Evolutionary conservation across 2,888 invertebrate species (phyloP).

Genomic region (Morpho helenor): DNA sequence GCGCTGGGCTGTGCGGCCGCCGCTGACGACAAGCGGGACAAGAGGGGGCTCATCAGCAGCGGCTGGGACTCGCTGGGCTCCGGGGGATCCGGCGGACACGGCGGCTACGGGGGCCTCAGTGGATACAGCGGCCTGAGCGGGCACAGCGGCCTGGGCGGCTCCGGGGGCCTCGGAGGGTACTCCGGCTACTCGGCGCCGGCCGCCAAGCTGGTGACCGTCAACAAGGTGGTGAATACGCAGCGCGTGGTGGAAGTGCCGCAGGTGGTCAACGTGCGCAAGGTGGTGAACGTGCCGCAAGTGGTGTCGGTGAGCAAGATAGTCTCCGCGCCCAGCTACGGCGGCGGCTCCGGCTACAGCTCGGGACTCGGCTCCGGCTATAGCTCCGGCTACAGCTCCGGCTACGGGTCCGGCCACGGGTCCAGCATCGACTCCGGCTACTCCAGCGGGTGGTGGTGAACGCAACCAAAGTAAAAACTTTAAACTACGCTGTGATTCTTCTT

Average conservation of each 20-base stretch:
- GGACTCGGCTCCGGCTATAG: constrained; percentile 27
- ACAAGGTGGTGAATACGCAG: constrained; percentile 44
- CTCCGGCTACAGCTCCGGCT: constrained; percentile 21
- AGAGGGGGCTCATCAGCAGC: constrained; percentile 25
- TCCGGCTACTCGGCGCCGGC: constrained; percentile 26
- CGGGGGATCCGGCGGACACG: constrained; percentile 7
- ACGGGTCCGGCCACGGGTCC: constrained; percentile 11
- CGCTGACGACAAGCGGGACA: constrained; percentile 35
- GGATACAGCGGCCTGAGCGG: constrained; percentile 11
- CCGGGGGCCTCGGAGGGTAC: constrained; percentile 8
- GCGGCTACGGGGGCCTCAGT: constrained; percentile 9
- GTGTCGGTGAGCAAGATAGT: constrained; percentile 53
- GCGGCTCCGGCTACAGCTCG: constrained; percentile 28
- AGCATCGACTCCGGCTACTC: constrained; percentile 19
- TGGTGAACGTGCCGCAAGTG: constrained; percentile 48
- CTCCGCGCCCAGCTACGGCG: constrained; percentile 33
- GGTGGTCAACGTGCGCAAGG: constrained; percentile 43
- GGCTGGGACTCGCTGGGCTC: constrained; percentile 1
- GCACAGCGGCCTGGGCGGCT: constrained; percentile 8
- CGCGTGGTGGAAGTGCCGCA: constrained; percentile 42
- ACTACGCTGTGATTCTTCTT: constrained; percentile 4
- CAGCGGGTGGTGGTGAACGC: constrained; percentile 12
- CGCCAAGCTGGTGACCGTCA: constrained; percentile 38
- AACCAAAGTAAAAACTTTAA: neutral
- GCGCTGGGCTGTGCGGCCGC: constrained; percentile 33